Evolutionary conservation across 1,140 invertebrate species (phyloP).

Genomic region (Drosophila ercepeae): DNA sequence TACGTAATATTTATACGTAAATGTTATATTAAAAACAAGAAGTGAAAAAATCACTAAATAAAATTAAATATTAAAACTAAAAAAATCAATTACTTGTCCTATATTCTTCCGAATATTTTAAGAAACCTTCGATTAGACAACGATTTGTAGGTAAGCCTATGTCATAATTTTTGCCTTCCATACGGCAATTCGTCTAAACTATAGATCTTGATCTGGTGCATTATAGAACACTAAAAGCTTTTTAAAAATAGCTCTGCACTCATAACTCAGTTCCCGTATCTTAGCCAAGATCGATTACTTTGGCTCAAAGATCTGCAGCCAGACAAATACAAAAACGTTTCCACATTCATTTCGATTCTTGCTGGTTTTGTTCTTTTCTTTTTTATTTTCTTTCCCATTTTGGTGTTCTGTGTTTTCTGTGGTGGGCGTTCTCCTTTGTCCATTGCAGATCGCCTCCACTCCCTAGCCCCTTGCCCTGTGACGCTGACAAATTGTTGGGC

Average conservation of each 20-base stretch:
- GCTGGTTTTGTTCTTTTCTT: constrained; percentile 25
- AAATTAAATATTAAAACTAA: neutral
- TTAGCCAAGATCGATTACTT: constrained; percentile 33
- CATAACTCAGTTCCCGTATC: constrained; percentile 35
- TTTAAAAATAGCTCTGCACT: constrained; percentile 27
- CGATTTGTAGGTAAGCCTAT: neutral
- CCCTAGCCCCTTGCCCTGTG: constrained; percentile 22
- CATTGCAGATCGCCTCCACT: constrained; percentile 25
- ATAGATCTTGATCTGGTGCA: constrained; percentile 5
- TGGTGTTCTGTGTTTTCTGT: constrained; percentile 11
- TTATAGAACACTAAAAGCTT: constrained; percentile 15
- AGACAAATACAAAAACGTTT: constrained; percentile 45
- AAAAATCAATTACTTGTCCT: neutral
- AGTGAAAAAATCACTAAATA: neutral
- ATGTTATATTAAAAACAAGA: neutral
- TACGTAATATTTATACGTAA: neutral
- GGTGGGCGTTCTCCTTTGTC: constrained; percentile 47
- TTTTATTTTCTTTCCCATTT: constrained; percentile 17
- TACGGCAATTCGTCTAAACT: neutral
- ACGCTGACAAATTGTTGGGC: constrained; percentile 80
- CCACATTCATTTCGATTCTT: constrained; percentile 40
- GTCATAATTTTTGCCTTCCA: neutral
- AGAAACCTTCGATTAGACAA: neutral
- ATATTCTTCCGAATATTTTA: neutral
- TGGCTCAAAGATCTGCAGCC: constrained; percentile 28